Evolutionary conservation across 2,888 invertebrate genomes (phyloP).

Genomic region (Diaperis boleti): DNA sequence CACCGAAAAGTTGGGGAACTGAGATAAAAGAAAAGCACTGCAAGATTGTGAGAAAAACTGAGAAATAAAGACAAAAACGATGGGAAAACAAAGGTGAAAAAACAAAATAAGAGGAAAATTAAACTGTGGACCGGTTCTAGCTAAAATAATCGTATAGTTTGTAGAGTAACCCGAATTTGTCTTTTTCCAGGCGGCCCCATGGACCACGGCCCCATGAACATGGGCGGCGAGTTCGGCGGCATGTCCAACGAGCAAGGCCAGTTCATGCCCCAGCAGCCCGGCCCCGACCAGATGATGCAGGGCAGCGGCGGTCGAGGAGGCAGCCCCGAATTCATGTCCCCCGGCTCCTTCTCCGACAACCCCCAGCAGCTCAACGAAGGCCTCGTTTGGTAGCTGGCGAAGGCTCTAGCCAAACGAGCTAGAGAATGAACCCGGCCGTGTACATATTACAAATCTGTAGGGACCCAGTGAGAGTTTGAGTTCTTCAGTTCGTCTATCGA

Average conservation of each 20-base stretch:
- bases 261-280: conserved; percentile 71
- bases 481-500: conserved; percentile 5
- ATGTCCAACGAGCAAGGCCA: conserved; percentile 74
- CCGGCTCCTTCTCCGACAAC: conserved; percentile 76
- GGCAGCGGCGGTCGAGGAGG: conserved; percentile 73
- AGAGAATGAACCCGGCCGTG: conserved; percentile 59
- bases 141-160: too few relatives aligned
- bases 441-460: conserved; percentile 27
- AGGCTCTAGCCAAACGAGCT: conserved; percentile 67
- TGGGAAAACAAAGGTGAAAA: too few relatives aligned
- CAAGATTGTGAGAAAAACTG: too few relatives aligned
- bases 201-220: conserved; percentile 77
- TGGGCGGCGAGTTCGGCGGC: conserved; percentile 85
- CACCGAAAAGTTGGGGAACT: too few relatives aligned
- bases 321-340: conserved; percentile 79
- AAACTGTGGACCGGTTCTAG: too few relatives aligned
- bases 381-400: conserved; percentile 78
- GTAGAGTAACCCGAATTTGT: too few relatives aligned
- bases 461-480: conserved; percentile 25
- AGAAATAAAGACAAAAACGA: too few relatives aligned
- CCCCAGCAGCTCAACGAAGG: conserved; percentile 81
- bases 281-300: conserved; percentile 73
- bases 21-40: too few relatives aligned
- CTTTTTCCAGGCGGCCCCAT: conserved; percentile 76
- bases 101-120: too few relatives aligned